These are phyloP conservation scores for Periophthalmus magnuspinnatus DNA, from an alignment of 2,797 vertebrate species.

Conservation along the genomic window DNA sequence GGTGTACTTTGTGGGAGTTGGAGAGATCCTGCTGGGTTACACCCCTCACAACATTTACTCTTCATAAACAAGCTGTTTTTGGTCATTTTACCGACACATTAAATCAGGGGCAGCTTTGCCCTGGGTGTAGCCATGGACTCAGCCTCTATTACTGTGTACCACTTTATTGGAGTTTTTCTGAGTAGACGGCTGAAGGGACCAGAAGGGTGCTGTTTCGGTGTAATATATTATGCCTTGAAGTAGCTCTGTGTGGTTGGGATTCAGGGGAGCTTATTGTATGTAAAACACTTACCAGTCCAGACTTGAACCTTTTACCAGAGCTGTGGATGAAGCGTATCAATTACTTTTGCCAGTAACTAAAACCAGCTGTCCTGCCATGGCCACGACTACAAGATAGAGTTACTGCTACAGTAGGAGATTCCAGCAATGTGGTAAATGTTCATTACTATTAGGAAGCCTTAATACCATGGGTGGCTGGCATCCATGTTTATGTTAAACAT, in stretches of 20 bases:
- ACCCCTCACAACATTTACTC: slow-evolving; percentile 75
- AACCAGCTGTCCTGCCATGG: slow-evolving; percentile 22
- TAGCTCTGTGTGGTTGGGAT: slow-evolving; percentile 25
- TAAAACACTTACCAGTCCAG: slow-evolving; percentile 1
- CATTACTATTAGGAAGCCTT: neutral
- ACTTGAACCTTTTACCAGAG: slow-evolving; percentile 5
- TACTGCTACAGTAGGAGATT: slow-evolving; percentile 9
- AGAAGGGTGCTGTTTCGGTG: slow-evolving; percentile 30
- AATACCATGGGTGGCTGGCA: neutral
- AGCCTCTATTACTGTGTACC: slow-evolving; percentile 49
- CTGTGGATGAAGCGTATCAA: slow-evolving; percentile 20
- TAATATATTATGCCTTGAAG: slow-evolving; percentile 29
- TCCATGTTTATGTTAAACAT: neutral
- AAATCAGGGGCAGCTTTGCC: slow-evolving; percentile 60
- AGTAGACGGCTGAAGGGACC: slow-evolving; percentile 46
- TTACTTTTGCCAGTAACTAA: slow-evolving; percentile 27
- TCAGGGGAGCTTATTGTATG: slow-evolving; percentile 27
- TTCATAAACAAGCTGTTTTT: slow-evolving; percentile 56
- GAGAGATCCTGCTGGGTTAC: slow-evolving; percentile 81
- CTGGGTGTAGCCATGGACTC: slow-evolving; percentile 34
- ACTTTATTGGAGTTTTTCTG: slow-evolving; percentile 39
- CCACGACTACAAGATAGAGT: slow-evolving; percentile 8
- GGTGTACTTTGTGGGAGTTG: slow-evolving; percentile 82
- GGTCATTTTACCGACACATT: slow-evolving; percentile 36
- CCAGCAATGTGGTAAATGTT: neutral